Percentiles rank a stretch among this genome's conserved stretches.
phyloP scores from a whole-genome alignment of 1,140 invertebrate genomes.

The Pogonomyrmex californicus region DNA sequence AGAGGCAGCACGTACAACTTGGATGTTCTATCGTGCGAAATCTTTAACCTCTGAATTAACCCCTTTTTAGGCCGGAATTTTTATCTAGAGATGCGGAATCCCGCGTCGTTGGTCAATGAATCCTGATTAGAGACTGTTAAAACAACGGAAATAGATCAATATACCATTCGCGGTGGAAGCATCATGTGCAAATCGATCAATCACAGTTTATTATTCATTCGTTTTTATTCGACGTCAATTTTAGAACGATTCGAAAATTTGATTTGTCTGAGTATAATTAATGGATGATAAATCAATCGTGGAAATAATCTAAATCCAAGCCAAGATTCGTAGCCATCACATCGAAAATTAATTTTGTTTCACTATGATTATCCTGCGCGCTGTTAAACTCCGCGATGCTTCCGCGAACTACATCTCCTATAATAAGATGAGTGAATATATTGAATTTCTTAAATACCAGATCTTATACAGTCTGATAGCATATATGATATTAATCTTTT shows the following conservation, averaged over 20 bases:
- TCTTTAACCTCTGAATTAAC: constrained; percentile 30
- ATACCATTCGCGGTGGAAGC: constrained; percentile 26
- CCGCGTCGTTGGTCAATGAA: constrained; percentile 20
- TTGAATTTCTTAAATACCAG: constrained; percentile 57
- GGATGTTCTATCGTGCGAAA: constrained; percentile 18
- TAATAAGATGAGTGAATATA: constrained; percentile 37
- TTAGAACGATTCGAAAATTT: not conserved
- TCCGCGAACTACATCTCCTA: constrained; percentile 31
- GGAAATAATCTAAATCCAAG: constrained; percentile 26
- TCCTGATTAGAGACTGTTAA: constrained; percentile 3
- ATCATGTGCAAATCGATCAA: constrained; percentile 55
- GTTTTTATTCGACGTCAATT: constrained; percentile 20
- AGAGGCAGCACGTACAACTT: not conserved
- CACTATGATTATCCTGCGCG: not conserved
- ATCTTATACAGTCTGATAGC: constrained; percentile 19
- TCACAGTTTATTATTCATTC: constrained; percentile 32
- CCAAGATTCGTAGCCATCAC: constrained; percentile 26
- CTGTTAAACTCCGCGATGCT: constrained; percentile 6
- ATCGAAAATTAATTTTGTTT: constrained; percentile 51
- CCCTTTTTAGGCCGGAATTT: not conserved
- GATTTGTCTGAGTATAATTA: constrained; percentile 55
- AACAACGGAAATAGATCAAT: constrained; percentile 37
- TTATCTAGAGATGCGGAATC: not conserved
- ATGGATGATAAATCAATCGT: constrained; percentile 39
- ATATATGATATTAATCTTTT: constrained; percentile 41